Evolutionary conservation across 1,140 invertebrate genomes (phyloP).

Genomic region (Chironomus tepperi): DNA sequence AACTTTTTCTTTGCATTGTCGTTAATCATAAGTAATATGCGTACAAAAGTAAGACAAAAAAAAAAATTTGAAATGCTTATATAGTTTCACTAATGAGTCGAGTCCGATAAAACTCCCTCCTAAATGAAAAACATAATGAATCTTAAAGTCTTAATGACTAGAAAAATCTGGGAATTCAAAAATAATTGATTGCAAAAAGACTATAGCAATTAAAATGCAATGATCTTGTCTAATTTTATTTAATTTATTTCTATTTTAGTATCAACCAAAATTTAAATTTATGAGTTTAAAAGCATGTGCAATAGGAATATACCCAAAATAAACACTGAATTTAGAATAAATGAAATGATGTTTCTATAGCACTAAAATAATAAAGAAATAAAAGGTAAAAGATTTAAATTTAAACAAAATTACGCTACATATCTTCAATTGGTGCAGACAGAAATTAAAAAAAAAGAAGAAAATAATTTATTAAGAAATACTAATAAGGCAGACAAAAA

Average conservation of each 20-base stretch:
- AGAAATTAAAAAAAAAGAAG: neutral
- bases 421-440: constrained; percentile 22
- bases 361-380: neutral
- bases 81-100: neutral
- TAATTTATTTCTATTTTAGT: too few species aligned
- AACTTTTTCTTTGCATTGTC: constrained; percentile 17
- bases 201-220: too few species aligned
- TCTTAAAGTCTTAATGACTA: neutral
- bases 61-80: too few species aligned
- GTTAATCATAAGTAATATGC: neutral
- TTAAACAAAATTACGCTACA: constrained; percentile 16
- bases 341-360: neutral
- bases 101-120: neutral
- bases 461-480: neutral
- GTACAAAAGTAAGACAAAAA: neutral
- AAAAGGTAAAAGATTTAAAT: neutral
- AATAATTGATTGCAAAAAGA: too few species aligned
- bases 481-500: neutral
- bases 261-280: too few species aligned
- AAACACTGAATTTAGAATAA: too few species aligned
- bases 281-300: too few species aligned
- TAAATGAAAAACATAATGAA: too few species aligned
- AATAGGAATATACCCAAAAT: too few species aligned
- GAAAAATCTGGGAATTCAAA: neutral
- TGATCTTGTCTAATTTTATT: too few species aligned